Base-by-base conservation (phyloP, 92 coral and sea anemone species). In the Actinernus sp. region DNA sequence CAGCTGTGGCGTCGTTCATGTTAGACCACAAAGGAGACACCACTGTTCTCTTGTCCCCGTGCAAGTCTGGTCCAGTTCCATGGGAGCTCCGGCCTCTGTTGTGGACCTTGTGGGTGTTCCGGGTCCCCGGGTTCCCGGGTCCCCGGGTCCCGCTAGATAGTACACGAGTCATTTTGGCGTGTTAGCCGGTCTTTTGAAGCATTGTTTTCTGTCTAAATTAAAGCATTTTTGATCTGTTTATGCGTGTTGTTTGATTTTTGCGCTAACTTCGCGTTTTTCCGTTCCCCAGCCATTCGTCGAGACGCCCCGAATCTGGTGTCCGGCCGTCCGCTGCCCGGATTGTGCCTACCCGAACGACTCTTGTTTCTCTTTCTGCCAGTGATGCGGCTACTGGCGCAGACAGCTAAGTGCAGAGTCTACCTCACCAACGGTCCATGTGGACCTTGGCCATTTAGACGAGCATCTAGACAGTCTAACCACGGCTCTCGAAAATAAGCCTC, bases 91-190 rank as follows among this genome's bases (percentile, higher is more conserved):
- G 86, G 3, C 78, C 82, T 4, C 56, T 73, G 22, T 83, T 39
- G 44, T 79, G 79, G 79, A 74, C 79, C 32, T 27, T 86, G 26
- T 86, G 75, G 87, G 90, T 76, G 1, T 76, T 83, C 33, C 7
- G 84, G n/a, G 55, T 83, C 65, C 19, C 66, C n/a, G n/a, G n/a
- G n/a, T n/a, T n/a, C n/a, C n/a, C n/a, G n/a, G n/a, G n/a, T n/a
- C n/a, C n/a, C n/a, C n/a, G n/a, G n/a, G n/a, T n/a, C n/a, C n/a
- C n/a, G n/a, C n/a, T n/a, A n/a, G n/a, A n/a, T n/a, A n/a, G n/a
- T n/a, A n/a, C n/a, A n/a, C n/a, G n/a, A n/a, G n/a, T n/a, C n/a
- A n/a, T n/a, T n/a, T n/a, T n/a, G n/a, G n/a, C n/a, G n/a, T n/a
- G n/a, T n/a, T n/a, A n/a, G n/a, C n/a, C n/a, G n/a, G n/a, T n/a